phyloP scores from a whole-genome alignment of 2,888 invertebrate species.

The Ferdinandea cuprea region DNA sequence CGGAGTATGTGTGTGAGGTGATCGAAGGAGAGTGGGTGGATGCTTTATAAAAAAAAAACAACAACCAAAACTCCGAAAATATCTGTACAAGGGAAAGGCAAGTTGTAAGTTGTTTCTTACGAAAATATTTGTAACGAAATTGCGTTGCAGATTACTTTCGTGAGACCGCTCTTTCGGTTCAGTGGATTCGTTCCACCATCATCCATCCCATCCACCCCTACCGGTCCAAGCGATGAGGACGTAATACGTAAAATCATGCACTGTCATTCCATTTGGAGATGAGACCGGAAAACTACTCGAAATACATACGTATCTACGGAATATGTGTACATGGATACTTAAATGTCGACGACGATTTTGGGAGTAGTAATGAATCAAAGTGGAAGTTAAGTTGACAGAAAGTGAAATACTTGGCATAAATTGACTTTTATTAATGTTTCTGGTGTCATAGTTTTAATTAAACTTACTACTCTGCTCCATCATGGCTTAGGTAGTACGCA shows the following conservation, averaged over 20 bases:
- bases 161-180: slow-evolving; percentile 58
- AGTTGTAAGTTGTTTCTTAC: slow-evolving; percentile 34
- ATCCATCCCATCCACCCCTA: no score
- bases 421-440: slow-evolving; percentile 62
- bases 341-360: slow-evolving; percentile 26
- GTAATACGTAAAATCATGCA: slow-evolving; percentile 50
- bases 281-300: neutral
- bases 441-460: slow-evolving; percentile 63
- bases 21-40: neutral
- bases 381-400: slow-evolving; percentile 58
- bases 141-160: slow-evolving; percentile 62
- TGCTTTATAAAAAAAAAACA: slow-evolving; percentile 42
- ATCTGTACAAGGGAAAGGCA: slow-evolving; percentile 26
- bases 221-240: slow-evolving; percentile 14
- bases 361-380: slow-evolving; percentile 61
- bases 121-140: slow-evolving; percentile 68
- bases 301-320: neutral
- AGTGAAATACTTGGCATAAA: slow-evolving; percentile 58
- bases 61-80: slow-evolving; percentile 48
- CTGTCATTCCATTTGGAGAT: slow-evolving; percentile 32
- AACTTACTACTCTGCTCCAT: slow-evolving; percentile 1
- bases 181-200: slow-evolving; percentile 63
- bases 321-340: neutral
- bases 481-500: no score
- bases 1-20: neutral